Evolutionary conservation across 2,113 vertebrate species (phyloP).

Genomic region (Apeltes quadracus): DNA sequence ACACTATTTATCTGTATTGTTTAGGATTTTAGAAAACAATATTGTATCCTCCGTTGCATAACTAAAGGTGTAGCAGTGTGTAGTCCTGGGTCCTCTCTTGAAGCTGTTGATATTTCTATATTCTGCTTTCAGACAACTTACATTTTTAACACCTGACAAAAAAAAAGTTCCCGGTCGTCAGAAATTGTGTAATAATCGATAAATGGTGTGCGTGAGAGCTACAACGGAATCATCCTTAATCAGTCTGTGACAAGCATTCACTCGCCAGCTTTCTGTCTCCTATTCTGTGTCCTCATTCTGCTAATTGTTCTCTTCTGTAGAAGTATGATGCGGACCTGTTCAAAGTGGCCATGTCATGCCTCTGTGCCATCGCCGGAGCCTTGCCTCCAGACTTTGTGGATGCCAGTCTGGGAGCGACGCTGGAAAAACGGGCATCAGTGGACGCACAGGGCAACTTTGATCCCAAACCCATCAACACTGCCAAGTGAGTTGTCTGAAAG

Average conservation of each 20-base stretch:
- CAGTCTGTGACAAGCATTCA: slow-evolving; percentile 47
- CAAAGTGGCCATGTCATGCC: slow-evolving; percentile 91
- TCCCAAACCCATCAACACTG: slow-evolving; percentile 91
- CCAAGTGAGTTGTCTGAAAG: slow-evolving; percentile 85
- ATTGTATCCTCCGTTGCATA: slow-evolving; percentile 6
- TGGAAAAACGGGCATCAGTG: slow-evolving; percentile 90
- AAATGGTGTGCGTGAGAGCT: slow-evolving; percentile 36
- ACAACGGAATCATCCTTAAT: slow-evolving; percentile 70
- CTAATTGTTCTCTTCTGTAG: slow-evolving; percentile 74
- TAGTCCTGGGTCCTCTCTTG: neutral
- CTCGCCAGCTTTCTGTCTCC: slow-evolving; percentile 14
- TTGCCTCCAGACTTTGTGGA: slow-evolving; percentile 95
- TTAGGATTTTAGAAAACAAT: neutral
- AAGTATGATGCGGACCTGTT: slow-evolving; percentile 96
- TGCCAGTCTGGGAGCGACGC: slow-evolving; percentile 82
- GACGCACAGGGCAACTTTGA: slow-evolving; percentile 97
- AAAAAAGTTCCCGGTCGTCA: slow-evolving; percentile 20
- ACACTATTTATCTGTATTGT: neutral
- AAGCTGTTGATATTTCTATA: slow-evolving; percentile 5
- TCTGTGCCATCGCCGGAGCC: slow-evolving; percentile 93
- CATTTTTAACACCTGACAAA: slow-evolving; percentile 23
- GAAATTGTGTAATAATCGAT: slow-evolving; percentile 46
- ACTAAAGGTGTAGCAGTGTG: neutral
- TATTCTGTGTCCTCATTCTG: neutral
- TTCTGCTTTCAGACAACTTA: slow-evolving; percentile 1